These are phyloP conservation scores for Latrodectus geometricus DNA, from an alignment of 1,140 invertebrate genomes.

Conservation along the genomic window DNA sequence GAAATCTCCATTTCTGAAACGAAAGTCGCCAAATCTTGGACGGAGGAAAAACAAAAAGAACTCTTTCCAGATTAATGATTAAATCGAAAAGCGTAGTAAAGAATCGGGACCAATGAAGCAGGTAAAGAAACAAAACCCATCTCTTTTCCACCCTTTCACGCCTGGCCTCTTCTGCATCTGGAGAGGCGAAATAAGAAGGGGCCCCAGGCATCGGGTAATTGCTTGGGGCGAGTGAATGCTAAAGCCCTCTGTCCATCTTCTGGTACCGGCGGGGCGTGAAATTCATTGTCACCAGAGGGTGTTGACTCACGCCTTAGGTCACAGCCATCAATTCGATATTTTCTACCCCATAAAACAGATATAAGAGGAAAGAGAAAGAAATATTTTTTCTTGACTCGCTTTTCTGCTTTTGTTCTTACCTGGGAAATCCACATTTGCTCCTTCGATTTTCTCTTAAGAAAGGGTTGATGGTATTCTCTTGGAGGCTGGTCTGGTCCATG, in stretches of 20 bases:
- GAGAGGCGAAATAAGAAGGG: not conserved
- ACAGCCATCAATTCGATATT: constrained; percentile 54
- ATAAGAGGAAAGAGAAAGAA: not conserved
- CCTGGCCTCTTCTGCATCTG: not conserved
- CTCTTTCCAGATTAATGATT: not conserved
- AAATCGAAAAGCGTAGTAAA: constrained; percentile 5
- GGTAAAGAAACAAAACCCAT: constrained; percentile 15
- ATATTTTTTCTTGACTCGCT: not conserved
- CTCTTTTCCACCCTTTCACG: not conserved
- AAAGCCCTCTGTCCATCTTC: constrained; percentile 26
- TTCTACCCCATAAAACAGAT: constrained; percentile 32
- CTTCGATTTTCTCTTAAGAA: too few species aligned
- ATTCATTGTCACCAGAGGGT: constrained; percentile 52
- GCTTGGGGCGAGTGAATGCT: constrained; percentile 28
- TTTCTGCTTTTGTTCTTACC: too few species aligned
- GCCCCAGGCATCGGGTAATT: constrained; percentile 6
- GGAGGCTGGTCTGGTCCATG: too few species aligned
- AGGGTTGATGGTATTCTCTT: too few species aligned
- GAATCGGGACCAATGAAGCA: constrained; percentile 22
- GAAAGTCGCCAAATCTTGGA: not conserved
- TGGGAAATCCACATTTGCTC: too few species aligned
- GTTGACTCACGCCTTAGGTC: constrained; percentile 53
- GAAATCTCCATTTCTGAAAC: too few species aligned
- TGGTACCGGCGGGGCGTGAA: constrained; percentile 12
- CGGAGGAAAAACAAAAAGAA: not conserved